phyloP scores from a whole-genome alignment of 1,140 invertebrate species.

The Periplaneta americana region DNA sequence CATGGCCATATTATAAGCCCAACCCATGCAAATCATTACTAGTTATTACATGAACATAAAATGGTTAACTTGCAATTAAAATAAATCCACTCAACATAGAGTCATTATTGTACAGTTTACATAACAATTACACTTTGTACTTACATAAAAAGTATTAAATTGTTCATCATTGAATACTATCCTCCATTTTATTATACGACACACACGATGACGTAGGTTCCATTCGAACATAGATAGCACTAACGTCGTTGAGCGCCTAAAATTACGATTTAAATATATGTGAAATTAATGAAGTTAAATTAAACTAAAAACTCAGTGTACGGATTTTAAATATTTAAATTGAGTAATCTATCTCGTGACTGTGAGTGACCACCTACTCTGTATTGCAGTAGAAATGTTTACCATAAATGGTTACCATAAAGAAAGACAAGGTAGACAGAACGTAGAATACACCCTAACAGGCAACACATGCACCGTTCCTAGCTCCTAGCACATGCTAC shows the following conservation, averaged over 20 bases:
- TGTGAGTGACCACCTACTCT: no score
- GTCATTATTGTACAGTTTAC: neutral
- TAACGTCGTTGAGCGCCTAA: neutral
- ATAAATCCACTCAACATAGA: neutral
- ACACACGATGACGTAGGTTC: neutral
- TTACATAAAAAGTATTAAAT: neutral
- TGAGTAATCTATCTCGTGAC: no score
- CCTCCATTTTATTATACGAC: neutral
- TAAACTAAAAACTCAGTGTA: neutral
- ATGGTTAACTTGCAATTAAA: neutral
- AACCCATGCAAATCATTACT: neutral
- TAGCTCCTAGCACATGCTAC: no score
- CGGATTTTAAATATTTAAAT: no score
- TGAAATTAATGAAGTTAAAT: neutral
- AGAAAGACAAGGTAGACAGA: no score
- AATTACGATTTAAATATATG: neutral
- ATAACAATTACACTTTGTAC: neutral
- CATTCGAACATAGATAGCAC: neutral
- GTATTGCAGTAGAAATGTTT: neutral
- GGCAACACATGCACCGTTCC: no score
- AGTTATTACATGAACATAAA: neutral
- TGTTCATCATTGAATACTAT: neutral
- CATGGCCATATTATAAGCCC: neutral
- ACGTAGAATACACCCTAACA: no score
- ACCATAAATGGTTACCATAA: no score